phyloP scores from a whole-genome alignment of 2,888 invertebrate species.

The Encarsia formosa region DNA sequence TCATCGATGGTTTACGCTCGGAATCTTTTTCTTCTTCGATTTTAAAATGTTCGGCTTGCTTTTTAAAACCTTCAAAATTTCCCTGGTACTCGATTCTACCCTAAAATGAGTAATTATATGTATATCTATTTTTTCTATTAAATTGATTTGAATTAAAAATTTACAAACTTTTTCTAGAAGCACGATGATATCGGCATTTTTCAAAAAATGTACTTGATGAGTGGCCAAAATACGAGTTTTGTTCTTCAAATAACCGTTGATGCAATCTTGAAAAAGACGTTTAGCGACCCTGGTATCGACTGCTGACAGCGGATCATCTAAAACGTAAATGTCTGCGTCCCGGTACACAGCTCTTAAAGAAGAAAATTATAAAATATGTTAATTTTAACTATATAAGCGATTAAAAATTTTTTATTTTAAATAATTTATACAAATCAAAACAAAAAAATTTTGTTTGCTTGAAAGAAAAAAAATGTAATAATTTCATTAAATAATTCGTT shows the following conservation, averaged over 20 bases:
- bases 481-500: no score
- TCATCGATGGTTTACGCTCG: no score
- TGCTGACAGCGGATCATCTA: slow-evolving; percentile 78
- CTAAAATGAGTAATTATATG: no score
- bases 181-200: slow-evolving; percentile 61
- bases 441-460: background rate
- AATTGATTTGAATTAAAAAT: no score
- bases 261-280: slow-evolving; percentile 71
- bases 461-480: no score
- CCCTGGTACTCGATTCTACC: slow-evolving; percentile 61
- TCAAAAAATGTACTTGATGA: slow-evolving; percentile 77
- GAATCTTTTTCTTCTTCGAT: slow-evolving; percentile 49
- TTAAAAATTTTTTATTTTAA: background rate
- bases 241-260: slow-evolving; percentile 60
- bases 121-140: no score
- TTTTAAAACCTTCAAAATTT: slow-evolving; percentile 57
- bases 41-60: slow-evolving; percentile 54
- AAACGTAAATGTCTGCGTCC: slow-evolving; percentile 70
- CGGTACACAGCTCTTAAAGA: slow-evolving; percentile 65
- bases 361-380: background rate
- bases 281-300: slow-evolving; percentile 75
- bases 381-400: background rate
- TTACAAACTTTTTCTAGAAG: slow-evolving; percentile 60
- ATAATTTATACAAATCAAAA: background rate
- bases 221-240: slow-evolving; percentile 75